Conservation (phyloP, 2,888 invertebrate species). For the Pristionchus exspectatus region DNA sequence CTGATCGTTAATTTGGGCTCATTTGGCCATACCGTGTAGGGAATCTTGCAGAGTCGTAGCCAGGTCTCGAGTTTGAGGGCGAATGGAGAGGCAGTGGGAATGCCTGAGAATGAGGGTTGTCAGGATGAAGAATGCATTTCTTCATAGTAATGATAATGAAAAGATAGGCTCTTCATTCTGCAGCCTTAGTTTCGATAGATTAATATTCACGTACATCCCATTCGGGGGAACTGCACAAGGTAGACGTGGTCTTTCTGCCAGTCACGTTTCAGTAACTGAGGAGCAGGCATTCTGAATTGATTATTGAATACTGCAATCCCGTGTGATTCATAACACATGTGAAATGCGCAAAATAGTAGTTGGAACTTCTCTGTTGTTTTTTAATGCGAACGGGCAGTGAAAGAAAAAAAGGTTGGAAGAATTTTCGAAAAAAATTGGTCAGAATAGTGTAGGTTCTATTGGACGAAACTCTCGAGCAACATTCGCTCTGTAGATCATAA, state of each 20-base stretch:
- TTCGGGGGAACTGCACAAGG: constrained; percentile 93
- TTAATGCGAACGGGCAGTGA: too few species aligned
- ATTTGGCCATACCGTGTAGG: constrained; percentile 86
- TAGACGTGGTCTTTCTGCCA: constrained; percentile 87
- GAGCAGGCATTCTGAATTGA: constrained; percentile 61
- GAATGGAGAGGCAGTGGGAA: constrained; percentile 93
- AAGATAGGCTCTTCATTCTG: neutral
- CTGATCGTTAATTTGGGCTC: too few species aligned
- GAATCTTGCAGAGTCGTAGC: constrained; percentile 91
- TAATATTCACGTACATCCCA: constrained; percentile 80
- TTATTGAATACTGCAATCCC: neutral
- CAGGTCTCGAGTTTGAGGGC: constrained; percentile 97
- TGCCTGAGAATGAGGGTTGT: constrained; percentile 79
- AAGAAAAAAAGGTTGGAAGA: too few species aligned
- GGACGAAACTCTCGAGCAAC: too few species aligned
- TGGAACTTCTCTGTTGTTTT: too few species aligned
- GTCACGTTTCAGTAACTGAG: constrained; percentile 70
- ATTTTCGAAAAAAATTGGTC: too few species aligned
- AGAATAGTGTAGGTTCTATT: too few species aligned
- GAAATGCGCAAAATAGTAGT: too few species aligned
- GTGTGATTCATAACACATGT: too few species aligned
- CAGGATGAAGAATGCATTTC: neutral
- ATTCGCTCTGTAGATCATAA: constrained; percentile 74
- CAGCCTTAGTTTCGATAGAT: neutral
- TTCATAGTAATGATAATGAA: too few species aligned